Base-by-base conservation (phyloP, 2,113 vertebrate species). In the Chionodraco myersi region DNA sequence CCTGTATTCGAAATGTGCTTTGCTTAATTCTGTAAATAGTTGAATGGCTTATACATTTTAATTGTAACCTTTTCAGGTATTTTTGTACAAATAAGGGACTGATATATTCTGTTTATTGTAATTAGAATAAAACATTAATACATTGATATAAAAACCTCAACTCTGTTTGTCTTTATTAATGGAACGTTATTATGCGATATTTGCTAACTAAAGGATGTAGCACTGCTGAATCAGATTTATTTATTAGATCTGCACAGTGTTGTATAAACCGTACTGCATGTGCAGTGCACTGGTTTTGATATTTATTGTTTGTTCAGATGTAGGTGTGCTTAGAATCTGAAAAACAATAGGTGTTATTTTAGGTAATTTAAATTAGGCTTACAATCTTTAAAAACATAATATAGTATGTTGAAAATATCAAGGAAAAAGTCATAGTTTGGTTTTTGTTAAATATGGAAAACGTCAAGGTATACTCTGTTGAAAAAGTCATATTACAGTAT, bases 11-110 rank as follows among this genome's bases (percentile, higher is more conserved):
- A 89, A 83, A 91, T 95, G 96, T 97, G 95, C 94, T 96, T 96
- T 96, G 95, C 95, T 97, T 96, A 93, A 92, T 94, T 95, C 87
- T 98, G 97, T 97, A 97, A 93, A 97, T 97, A 96, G 95, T 93
- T 96, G 94, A 95, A 96, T 92, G 94, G 95, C 96, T 97, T 95
- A 94, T 96, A 95, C 96, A 95, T 96, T 94, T 89, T 96, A 97
- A 96, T 95, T 97, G 96, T 98, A 97, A 96, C 96, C 96, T 95
- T 94, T 98, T 97, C 96, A 96, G 96, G 96, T 98, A 98, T 98
- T 98, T 98, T 98, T 99, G 97, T 98, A 99, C 95, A 96, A 97
- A 96, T 95, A 96, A 97, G 96, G 96, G 96, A 97, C 95, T 96
- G 97, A 96, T 96, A 92, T 95, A 96, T 96, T 97, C 96, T 98